These are phyloP conservation scores for Gymnoscelis rufifasciata DNA, from an alignment of 2,888 invertebrate species.

Conservation along the genomic window DNA sequence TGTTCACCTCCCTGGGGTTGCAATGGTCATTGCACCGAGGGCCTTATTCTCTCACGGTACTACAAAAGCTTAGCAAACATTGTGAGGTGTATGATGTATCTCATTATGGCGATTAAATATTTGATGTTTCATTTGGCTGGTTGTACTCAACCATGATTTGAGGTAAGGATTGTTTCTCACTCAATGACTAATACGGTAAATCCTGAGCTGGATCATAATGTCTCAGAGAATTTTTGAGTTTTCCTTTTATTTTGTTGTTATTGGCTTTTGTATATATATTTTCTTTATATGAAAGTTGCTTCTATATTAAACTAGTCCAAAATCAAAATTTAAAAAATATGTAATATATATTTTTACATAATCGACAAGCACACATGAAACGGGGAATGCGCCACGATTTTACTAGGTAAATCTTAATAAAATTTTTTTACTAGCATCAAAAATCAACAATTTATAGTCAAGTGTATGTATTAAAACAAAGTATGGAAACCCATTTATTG, in stretches of 20 bases:
- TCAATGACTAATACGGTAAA: conserved; percentile 12
- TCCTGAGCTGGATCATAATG: conserved; percentile 14
- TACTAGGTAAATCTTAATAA: no score
- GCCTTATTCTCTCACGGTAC: conserved; percentile 43
- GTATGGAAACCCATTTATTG: not conserved
- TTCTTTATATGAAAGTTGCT: no score
- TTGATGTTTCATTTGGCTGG: conserved; percentile 11
- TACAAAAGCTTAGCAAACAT: conserved; percentile 30
- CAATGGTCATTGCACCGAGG: conserved; percentile 60
- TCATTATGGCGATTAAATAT: conserved; percentile 21
- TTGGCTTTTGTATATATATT: not conserved
- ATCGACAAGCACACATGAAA: no score
- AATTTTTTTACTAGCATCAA: no score
- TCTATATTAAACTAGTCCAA: no score
- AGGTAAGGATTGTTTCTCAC: conserved; percentile 5
- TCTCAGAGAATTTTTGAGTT: not conserved
- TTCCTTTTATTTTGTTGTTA: conserved; percentile 4
- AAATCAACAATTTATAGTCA: no score
- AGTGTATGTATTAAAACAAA: no score
- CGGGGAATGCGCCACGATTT: no score
- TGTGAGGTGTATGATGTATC: conserved; percentile 16
- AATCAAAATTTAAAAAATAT: no score
- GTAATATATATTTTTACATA: no score
- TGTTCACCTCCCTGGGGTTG: conserved; percentile 71
- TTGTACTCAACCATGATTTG: not conserved